These are phyloP conservation scores for Ascaphus truei DNA, from an alignment of 2,113 vertebrate genomes.

Conservation along the genomic window DNA sequence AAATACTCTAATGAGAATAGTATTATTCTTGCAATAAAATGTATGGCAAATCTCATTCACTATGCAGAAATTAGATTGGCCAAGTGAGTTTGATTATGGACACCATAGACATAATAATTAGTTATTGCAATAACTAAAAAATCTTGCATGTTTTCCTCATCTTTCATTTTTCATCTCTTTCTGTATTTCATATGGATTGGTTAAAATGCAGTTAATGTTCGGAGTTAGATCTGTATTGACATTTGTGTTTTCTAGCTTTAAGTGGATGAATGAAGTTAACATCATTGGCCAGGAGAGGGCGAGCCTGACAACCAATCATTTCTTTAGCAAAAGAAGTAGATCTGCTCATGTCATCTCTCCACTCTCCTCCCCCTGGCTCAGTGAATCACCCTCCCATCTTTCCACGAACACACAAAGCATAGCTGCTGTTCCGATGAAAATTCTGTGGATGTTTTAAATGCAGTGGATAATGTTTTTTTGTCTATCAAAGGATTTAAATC, in stretches of 20 bases:
- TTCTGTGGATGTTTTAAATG: not conserved
- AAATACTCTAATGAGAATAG: no score
- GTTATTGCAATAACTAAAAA: no score
- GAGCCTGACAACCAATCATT: constrained; percentile 60
- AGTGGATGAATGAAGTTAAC: not conserved
- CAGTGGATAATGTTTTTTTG: not conserved
- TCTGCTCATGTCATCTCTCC: not conserved
- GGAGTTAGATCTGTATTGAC: not conserved
- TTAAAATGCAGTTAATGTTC: not conserved
- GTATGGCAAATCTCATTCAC: no score
- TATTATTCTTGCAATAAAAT: no score
- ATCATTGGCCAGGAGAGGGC: constrained; percentile 43
- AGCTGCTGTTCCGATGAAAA: not conserved
- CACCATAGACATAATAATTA: no score
- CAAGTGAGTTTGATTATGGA: no score
- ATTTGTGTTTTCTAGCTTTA: no score
- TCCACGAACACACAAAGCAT: constrained; percentile 19
- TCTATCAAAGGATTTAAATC: not conserved
- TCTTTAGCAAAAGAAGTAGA: not conserved
- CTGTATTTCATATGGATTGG: no score
- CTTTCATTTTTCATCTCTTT: no score
- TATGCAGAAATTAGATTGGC: no score
- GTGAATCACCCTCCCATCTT: constrained; percentile 54
- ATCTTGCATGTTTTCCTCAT: no score
- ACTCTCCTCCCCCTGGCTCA: constrained; percentile 36